Conservation (phyloP, 2,888 invertebrate genomes). For the Scrobipalpa costella region DNA sequence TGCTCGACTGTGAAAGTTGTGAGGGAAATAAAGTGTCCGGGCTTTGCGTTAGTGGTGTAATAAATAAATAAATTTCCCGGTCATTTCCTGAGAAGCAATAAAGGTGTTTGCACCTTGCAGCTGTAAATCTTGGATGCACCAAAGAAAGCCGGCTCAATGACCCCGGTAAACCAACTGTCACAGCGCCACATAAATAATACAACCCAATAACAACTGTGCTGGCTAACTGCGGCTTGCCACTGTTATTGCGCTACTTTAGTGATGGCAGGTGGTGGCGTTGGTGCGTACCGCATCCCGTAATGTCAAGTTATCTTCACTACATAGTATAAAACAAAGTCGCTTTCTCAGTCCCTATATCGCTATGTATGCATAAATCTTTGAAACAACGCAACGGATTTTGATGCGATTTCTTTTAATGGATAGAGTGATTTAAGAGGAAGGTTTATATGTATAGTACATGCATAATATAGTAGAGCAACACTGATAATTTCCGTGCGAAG, state of each 20-base stretch:
- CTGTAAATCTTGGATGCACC: slow-evolving; percentile 22
- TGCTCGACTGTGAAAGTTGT: slow-evolving; percentile 5
- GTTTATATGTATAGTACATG: no score
- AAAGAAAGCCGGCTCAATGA: slow-evolving; percentile 22
- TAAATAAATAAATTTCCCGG: slow-evolving; percentile 14
- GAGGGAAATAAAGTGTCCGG: slow-evolving; percentile 9
- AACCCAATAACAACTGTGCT: slow-evolving; percentile 67
- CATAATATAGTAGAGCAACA: no score
- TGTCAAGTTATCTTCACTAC: not conserved
- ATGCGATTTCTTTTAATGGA: no score
- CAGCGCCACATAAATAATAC: slow-evolving; percentile 72
- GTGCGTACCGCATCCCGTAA: not conserved
- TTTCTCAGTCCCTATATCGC: no score
- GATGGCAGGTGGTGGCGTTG: not conserved
- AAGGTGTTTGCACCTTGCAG: slow-evolving; percentile 22
- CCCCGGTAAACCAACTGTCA: slow-evolving; percentile 49
- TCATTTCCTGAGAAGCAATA: slow-evolving; percentile 16
- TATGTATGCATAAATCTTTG: no score
- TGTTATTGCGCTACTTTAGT: slow-evolving; percentile 58
- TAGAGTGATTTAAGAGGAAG: no score
- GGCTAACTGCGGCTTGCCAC: slow-evolving; percentile 72
- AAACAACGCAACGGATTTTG: no score
- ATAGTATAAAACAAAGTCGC: not conserved
- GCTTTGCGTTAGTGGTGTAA: slow-evolving; percentile 12
- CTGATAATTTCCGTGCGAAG: no score